Evolutionary conservation across 2,888 invertebrate species (phyloP).

Genomic region (Himalopsyche japonica): DNA sequence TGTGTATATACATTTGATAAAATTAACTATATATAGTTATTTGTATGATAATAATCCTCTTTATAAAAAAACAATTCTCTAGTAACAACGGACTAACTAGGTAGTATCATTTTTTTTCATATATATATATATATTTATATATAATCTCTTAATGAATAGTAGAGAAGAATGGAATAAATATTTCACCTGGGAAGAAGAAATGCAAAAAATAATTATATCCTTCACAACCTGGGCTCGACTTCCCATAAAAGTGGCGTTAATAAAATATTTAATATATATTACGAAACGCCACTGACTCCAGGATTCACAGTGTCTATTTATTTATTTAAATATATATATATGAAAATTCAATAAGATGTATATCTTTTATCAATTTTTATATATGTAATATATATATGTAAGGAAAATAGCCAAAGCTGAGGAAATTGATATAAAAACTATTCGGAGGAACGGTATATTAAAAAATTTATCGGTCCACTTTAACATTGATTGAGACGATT

Average conservation of each 20-base stretch:
- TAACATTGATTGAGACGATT: not conserved
- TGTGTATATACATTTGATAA: conserved; percentile 8
- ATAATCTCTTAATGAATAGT: conserved; percentile 35
- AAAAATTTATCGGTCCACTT: not conserved
- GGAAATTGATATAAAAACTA: conserved; percentile 31
- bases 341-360: not conserved
- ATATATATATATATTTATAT: conserved; percentile 30
- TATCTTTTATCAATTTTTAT: not conserved
- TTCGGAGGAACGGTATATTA: not conserved
- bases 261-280: not conserved
- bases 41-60: conserved; percentile 24
- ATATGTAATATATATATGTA: not conserved
- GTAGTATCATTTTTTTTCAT: not conserved
- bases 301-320: not conserved
- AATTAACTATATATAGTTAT: not conserved
- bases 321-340: not conserved
- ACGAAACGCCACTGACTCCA: not conserved
- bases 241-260: not conserved
- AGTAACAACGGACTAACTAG: conserved; percentile 41
- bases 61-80: conserved; percentile 36
- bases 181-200: conserved; percentile 32
- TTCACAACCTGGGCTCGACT: conserved; percentile 34
- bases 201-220: conserved; percentile 37
- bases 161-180: conserved; percentile 38
- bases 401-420: conserved; percentile 17